Evolutionary conservation across 2,888 invertebrate genomes (phyloP), one percentile per base, ranked within the genome.

Genomic region (Tetragonisca angustula): DNA sequence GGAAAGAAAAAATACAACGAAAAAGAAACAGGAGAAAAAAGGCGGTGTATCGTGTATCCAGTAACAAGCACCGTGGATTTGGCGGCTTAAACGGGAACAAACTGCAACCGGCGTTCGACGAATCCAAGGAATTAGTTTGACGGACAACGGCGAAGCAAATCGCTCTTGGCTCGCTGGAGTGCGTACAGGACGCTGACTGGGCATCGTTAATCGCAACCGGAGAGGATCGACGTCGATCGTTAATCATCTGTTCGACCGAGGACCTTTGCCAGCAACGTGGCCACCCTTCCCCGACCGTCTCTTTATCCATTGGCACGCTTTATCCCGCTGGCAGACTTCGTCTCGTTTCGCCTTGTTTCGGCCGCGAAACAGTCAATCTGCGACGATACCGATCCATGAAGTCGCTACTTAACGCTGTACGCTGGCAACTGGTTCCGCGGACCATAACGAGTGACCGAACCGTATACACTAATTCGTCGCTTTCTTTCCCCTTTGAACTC

Each of bases 231-330:
- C 84, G 84, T 79, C 76, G 77, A 15, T 80, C 90, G 89, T 89
- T 89, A 89, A 89, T 89, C 89, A 89, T 90, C 89, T 79, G 77
- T 86, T 78, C 79, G 81, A 86, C 75, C 85, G 83, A 77, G 81
- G 79, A 68, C 78, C 81, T 79, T 85, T 69, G 67, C 80, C 78
- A 75, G 80, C 76, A 83, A 83, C 76, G 82, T 67, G 32, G 76
- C 76, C 75, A 82, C 82, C 76, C 79, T 82, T 27, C 21, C 65
- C 54, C 76, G 73, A 74, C 76, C 84, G 82, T 89, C 87, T 89
- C 87, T 88, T 89, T 88, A 89, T 89, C 86, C 85, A 87, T 88
- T 88, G 88, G 82, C 79, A 75, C 61, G 74, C 61, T 19, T 52
- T 17, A 69, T 67, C 56, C 75, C 21, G 59, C 71, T 56, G 73